Conservation (phyloP, 2,797 vertebrate genomes). For the Erpetoichthys calabaricus region DNA sequence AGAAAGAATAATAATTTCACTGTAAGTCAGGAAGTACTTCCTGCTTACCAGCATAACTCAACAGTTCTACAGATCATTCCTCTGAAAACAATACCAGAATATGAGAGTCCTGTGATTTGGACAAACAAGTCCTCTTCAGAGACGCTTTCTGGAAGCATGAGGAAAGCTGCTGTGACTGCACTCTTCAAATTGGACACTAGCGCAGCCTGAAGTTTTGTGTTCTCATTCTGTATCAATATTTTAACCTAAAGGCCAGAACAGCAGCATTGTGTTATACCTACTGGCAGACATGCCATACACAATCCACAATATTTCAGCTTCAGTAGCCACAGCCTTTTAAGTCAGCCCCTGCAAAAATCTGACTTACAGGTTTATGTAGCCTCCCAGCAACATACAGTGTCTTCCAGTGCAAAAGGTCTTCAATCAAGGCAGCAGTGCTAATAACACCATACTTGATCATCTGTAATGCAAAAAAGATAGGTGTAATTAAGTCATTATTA, state of each 20-base stretch:
- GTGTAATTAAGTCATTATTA: background rate
- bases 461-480: conserved; percentile 36
- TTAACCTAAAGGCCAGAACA: conserved; percentile 57
- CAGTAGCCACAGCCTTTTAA: too few species aligned
- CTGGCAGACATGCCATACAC: background rate
- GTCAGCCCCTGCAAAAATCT: too few species aligned
- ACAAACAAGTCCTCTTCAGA: conserved; percentile 82
- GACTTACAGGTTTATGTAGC: conserved; percentile 78
- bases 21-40: background rate
- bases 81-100: conserved; percentile 53
- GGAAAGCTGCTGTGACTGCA: conserved; percentile 73
- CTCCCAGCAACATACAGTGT: conserved; percentile 82
- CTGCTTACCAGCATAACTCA: background rate
- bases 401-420: conserved; percentile 84
- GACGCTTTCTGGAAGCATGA: conserved; percentile 89
- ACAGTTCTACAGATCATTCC: background rate
- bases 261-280: background rate
- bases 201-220: conserved; percentile 53
- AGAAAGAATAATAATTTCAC: background rate
- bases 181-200: conserved; percentile 77
- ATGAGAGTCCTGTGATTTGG: conserved; percentile 83
- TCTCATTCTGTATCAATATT: conserved; percentile 70
- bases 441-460: conserved; percentile 91
- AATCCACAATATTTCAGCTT: too few species aligned
- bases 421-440: conserved; percentile 67